A percentile compares a stretch with the other conserved stretches of the same genome.
Evolutionary conservation across 1,140 invertebrate genomes (phyloP).

Genomic region (Conus betulinus): DNA sequence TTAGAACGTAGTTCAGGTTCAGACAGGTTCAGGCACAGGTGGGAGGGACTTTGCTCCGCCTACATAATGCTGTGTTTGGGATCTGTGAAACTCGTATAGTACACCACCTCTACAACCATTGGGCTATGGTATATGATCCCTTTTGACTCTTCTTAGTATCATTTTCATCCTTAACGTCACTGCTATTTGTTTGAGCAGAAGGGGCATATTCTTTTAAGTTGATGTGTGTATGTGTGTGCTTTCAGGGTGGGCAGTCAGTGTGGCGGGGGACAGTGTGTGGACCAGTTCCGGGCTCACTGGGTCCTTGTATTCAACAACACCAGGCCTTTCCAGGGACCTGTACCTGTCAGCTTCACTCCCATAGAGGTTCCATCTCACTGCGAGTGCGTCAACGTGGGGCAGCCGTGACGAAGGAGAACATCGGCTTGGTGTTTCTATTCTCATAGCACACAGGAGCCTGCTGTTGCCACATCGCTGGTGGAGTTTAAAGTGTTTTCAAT

Average conservation of each 20-base stretch:
- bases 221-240: conserved; percentile 3
- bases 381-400: conserved; percentile 52
- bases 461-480: background rate
- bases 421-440: too few relatives aligned
- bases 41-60: too few relatives aligned
- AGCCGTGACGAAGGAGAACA: background rate
- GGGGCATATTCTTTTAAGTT: too few relatives aligned
- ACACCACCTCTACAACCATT: too few relatives aligned
- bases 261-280: conserved; percentile 44
- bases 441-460: background rate
- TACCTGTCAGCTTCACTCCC: conserved; percentile 50
- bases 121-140: too few relatives aligned
- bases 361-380: conserved; percentile 54
- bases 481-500: too few relatives aligned
- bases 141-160: background rate
- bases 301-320: conserved; percentile 51
- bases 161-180: background rate
- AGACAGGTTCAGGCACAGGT: too few relatives aligned
- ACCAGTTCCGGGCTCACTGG: conserved; percentile 50
- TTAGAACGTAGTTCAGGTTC: too few relatives aligned
- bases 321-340: conserved; percentile 8
- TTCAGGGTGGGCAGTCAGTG: conserved; percentile 41
- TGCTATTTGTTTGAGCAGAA: background rate
- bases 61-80: too few relatives aligned
- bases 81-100: too few relatives aligned